These are phyloP conservation scores for Puma concolor DNA, from an alignment of 2,113 vertebrate genomes.

Conservation along the genomic window DNA sequence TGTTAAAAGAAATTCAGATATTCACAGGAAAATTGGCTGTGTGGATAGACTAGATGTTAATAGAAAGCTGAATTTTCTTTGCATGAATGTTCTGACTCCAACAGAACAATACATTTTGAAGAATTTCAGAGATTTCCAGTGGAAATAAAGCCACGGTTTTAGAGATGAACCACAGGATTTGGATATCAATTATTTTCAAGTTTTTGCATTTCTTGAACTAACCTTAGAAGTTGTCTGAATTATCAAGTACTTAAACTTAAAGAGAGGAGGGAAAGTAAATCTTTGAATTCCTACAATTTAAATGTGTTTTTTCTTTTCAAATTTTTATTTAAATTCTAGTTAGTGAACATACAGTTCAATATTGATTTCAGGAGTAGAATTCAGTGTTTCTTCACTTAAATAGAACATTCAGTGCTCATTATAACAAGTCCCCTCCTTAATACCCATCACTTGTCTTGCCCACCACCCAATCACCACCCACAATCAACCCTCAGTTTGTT, in stretches of 20 bases:
- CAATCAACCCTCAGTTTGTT: too few relatives aligned
- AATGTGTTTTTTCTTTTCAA: too few relatives aligned
- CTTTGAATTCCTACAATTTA: constrained; percentile 55
- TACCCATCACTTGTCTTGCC: too few relatives aligned
- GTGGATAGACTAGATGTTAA: not conserved
- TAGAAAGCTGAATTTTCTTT: not conserved
- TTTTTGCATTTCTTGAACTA: constrained; percentile 35
- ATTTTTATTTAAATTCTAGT: too few relatives aligned
- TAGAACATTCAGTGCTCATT: too few relatives aligned
- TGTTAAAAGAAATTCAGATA: not conserved
- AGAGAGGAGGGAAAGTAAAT: not conserved
- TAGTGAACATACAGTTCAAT: too few relatives aligned
- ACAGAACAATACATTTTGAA: not conserved
- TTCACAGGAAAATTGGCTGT: not conserved
- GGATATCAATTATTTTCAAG: not conserved
- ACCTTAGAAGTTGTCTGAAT: not conserved
- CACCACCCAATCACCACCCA: too few relatives aligned
- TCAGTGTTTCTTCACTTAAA: too few relatives aligned
- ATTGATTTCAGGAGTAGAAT: too few relatives aligned
- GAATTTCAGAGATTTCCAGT: constrained; percentile 20
- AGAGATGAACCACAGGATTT: not conserved
- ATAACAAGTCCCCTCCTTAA: too few relatives aligned
- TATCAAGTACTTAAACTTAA: not conserved
- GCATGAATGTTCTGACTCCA: not conserved
- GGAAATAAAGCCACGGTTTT: not conserved